These are phyloP conservation scores for Agrenia bidenticulata DNA, from an alignment of 2,888 invertebrate species.

Conservation along the genomic window DNA sequence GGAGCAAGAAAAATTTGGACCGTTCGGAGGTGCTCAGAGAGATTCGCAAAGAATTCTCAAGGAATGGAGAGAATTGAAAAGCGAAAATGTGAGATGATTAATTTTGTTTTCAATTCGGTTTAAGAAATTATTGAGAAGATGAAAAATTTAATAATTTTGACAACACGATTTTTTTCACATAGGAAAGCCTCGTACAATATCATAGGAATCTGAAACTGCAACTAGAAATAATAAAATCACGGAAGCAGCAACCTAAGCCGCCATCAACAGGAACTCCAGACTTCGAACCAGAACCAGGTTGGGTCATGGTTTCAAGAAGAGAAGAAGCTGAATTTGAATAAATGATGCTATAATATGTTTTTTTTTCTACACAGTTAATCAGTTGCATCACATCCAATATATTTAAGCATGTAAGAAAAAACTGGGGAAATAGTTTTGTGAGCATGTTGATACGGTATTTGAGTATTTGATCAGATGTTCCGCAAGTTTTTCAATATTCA, in stretches of 20 bases:
- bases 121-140: conserved; percentile 9
- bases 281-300: conserved; percentile 43
- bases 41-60: conserved; percentile 60
- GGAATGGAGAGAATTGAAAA: conserved; percentile 67
- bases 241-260: conserved; percentile 23
- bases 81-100: conserved; percentile 66
- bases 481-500: too few species aligned
- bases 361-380: too few species aligned
- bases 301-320: conserved; percentile 43
- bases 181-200: conserved; percentile 69
- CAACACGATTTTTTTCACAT: too few species aligned
- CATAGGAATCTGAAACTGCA: conserved; percentile 69
- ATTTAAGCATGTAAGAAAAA: too few species aligned
- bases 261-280: conserved; percentile 26
- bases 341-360: background rate
- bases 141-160: too few species aligned
- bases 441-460: too few species aligned
- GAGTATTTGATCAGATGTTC: too few species aligned
- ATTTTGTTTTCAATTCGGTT: background rate
- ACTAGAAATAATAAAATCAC: conserved; percentile 59
- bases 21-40: conserved; percentile 55
- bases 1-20: conserved; percentile 56
- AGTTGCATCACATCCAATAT: too few species aligned
- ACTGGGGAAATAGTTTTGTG: too few species aligned
- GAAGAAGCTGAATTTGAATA: background rate